Evolutionary conservation across 2,888 invertebrate genomes (phyloP).

Genomic region (Rhimphoctona megacephalus): DNA sequence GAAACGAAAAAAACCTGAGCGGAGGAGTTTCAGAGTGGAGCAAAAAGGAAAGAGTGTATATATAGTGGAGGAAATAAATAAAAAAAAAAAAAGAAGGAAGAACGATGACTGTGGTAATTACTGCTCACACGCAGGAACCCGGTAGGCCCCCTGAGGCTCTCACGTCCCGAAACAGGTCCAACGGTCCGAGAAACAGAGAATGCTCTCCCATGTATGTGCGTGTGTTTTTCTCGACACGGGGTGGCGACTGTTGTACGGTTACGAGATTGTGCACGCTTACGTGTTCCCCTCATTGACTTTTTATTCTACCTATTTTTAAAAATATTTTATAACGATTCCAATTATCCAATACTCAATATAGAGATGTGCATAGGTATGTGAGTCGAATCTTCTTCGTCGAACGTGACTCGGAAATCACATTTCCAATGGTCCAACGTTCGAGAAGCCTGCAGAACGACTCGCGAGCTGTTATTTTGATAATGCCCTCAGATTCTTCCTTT

Average conservation of each 20-base stretch:
- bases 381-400: slow-evolving; percentile 26
- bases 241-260: slow-evolving; percentile 59
- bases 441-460: slow-evolving; percentile 23
- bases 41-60: slow-evolving; percentile 33
- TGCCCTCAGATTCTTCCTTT: neutral
- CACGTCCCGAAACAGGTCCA: slow-evolving; percentile 64
- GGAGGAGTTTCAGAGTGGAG: slow-evolving; percentile 35
- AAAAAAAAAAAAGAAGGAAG: slow-evolving; percentile 15
- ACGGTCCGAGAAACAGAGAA: slow-evolving; percentile 41
- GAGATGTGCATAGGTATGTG: neutral
- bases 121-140: slow-evolving; percentile 43
- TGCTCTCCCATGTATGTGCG: neutral
- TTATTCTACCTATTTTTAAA: slow-evolving; percentile 7
- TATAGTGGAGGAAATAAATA: neutral
- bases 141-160: slow-evolving; percentile 46
- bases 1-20: slow-evolving; percentile 33
- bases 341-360: slow-evolving; percentile 24
- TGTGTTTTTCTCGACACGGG: slow-evolving; percentile 15
- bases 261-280: slow-evolving; percentile 59
- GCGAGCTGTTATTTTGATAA: slow-evolving; percentile 31
- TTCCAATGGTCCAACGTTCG: slow-evolving; percentile 15
- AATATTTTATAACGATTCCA: slow-evolving; percentile 33
- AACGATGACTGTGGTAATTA: slow-evolving; percentile 62
- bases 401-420: slow-evolving; percentile 45
- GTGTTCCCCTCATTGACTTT: slow-evolving; percentile 32